Percentiles rank a stretch among this genome's conserved stretches.
These are phyloP conservation scores for Ptyas mucosa DNA, from an alignment of 2,113 vertebrate genomes.

Conservation along the genomic window DNA sequence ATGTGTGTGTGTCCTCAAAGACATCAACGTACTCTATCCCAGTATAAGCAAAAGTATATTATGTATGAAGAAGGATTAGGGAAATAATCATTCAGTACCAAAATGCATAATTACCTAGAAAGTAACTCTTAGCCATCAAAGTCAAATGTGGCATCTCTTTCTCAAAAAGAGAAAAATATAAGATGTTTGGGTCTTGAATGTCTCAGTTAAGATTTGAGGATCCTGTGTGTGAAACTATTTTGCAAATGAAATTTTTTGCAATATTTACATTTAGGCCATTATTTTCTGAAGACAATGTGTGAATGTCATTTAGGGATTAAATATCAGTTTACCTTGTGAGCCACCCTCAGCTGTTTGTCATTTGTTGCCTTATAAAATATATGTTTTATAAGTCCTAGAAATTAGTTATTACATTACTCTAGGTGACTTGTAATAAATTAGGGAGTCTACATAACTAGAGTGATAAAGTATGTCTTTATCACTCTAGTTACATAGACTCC, in stretches of 20 bases:
- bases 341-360: slow-evolving; percentile 45
- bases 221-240: neutral
- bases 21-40: neutral
- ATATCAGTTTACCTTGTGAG: slow-evolving; percentile 35
- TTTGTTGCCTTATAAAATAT: slow-evolving; percentile 67
- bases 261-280: neutral
- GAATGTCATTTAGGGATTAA: neutral
- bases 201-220: neutral
- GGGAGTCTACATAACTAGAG: no score
- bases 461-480: no score
- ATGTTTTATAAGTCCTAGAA: slow-evolving; percentile 65
- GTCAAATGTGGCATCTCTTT: neutral
- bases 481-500: slow-evolving; percentile 16
- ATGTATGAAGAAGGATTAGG: neutral
- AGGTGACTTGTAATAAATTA: no score
- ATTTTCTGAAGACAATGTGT: neutral
- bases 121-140: neutral
- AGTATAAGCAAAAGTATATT: neutral
- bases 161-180: neutral
- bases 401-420: slow-evolving; percentile 47
- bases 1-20: neutral
- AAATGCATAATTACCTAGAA: neutral
- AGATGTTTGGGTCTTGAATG: neutral
- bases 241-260: neutral
- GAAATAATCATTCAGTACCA: neutral